These are phyloP conservation scores for Lysandra coridon DNA, from an alignment of 2,888 invertebrate species.

Conservation along the genomic window DNA sequence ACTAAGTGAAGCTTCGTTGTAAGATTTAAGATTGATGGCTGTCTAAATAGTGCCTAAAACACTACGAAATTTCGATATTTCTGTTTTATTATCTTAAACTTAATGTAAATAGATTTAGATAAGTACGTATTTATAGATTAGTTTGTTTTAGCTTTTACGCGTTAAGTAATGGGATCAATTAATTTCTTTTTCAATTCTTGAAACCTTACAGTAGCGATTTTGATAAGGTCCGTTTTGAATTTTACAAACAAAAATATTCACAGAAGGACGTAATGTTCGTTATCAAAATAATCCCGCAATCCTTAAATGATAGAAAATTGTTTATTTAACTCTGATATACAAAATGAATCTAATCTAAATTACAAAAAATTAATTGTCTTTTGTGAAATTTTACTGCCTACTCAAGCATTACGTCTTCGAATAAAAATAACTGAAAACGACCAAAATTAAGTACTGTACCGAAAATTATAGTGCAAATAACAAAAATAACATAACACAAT, in stretches of 20 bases:
- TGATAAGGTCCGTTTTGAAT: conserved; percentile 30
- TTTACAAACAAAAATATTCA: conserved; percentile 7
- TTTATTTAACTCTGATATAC: not conserved
- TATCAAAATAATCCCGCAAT: not conserved
- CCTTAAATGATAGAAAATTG: not conserved
- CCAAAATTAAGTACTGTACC: not conserved
- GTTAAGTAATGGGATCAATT: conserved; percentile 74
- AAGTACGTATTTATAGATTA: conserved; percentile 27
- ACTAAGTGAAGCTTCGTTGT: conserved; percentile 73
- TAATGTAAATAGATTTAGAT: conserved; percentile 44
- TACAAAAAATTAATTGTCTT: not conserved
- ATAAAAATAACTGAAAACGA: not conserved
- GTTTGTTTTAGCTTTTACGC: conserved; percentile 56
- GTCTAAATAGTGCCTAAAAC: conserved; percentile 81
- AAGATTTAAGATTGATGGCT: conserved; percentile 80
- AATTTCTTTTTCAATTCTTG: conserved; percentile 52
- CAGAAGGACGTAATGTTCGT: not conserved
- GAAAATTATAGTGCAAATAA: conserved; percentile 8
- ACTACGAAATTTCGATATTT: conserved; percentile 79
- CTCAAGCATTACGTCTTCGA: not conserved
- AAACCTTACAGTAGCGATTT: conserved; percentile 34
- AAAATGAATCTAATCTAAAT: not conserved
- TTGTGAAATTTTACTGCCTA: not conserved
- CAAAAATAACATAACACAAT: conserved; percentile 10
- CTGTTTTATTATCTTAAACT: conserved; percentile 73